Percentiles rank a stretch among this genome's conserved stretches.
phyloP scores from a whole-genome alignment of 1,140 invertebrate genomes.

The Sminthurinus signatus region DNA sequence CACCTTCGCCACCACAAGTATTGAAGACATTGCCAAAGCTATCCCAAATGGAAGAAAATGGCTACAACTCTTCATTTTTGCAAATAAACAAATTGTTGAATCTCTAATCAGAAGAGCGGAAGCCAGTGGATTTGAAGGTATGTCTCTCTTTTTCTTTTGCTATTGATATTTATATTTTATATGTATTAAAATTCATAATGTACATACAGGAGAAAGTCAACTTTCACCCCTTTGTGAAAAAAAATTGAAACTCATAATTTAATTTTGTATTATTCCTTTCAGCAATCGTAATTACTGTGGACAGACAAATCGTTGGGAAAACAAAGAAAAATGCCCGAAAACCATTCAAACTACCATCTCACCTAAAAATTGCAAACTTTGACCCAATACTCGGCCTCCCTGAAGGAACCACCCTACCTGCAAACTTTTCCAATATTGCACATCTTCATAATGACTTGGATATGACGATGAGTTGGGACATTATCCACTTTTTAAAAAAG shows the following conservation, averaged over 20 bases:
- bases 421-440: background rate
- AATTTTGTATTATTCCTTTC: too few relatives aligned
- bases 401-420: background rate
- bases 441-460: conserved; percentile 12
- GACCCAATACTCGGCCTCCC: background rate
- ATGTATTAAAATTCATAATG: too few relatives aligned
- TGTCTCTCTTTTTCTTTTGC: too few relatives aligned
- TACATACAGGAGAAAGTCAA: too few relatives aligned
- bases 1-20: conserved; percentile 50
- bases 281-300: conserved; percentile 29
- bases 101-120: conserved; percentile 72
- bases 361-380: conserved; percentile 53
- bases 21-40: conserved; percentile 50
- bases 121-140: conserved; percentile 63
- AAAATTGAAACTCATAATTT: too few relatives aligned
- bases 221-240: too few relatives aligned
- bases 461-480: conserved; percentile 17
- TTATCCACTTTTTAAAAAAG: conserved; percentile 17
- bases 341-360: conserved; percentile 74
- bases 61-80: conserved; percentile 53
- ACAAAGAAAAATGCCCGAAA: conserved; percentile 72
- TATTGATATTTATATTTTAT: too few relatives aligned
- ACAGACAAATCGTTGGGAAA: conserved; percentile 69
- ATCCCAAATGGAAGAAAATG: conserved; percentile 45
- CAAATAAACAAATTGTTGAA: conserved; percentile 55